Percentiles rank a stretch among this genome's conserved stretches.
Conservation (phyloP, 2,113 vertebrate species). For the Nannobrachium achirus region DNA sequence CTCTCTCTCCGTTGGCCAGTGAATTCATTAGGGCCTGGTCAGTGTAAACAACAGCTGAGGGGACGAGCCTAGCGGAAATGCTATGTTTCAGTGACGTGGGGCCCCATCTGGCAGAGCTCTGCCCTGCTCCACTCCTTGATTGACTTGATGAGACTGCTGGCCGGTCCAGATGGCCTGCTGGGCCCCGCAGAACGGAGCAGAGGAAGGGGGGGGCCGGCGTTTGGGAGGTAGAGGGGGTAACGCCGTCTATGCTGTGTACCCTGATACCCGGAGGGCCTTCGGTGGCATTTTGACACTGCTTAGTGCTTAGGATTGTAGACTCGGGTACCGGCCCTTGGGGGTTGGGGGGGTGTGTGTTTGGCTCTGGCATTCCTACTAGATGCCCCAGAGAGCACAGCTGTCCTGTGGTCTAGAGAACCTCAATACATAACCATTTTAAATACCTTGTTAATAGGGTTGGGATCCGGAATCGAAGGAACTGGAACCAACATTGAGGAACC, state of each 20-base stretch:
- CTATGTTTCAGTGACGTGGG: constrained; percentile 21
- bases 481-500: too few species aligned
- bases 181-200: background rate
- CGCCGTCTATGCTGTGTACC: background rate
- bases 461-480: too few species aligned
- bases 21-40: constrained; percentile 7
- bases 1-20: background rate
- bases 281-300: too few species aligned
- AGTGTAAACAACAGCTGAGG: constrained; percentile 47
- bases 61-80: constrained; percentile 31
- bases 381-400: too few species aligned
- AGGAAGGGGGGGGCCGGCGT: background rate
- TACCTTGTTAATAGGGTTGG: too few species aligned
- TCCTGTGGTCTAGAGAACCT: too few species aligned
- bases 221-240: constrained; percentile 12
- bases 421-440: too few species aligned
- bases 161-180: constrained; percentile 41
- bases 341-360: background rate
- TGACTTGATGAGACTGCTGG: constrained; percentile 25
- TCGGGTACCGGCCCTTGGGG: too few species aligned
- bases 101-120: constrained; percentile 46
- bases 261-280: too few species aligned
- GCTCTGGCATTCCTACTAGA: background rate
- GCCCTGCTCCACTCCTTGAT: constrained; percentile 23
- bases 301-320: too few species aligned